phyloP scores from a whole-genome alignment of 37 sponge, comb jelly and placozoan species.

The Halichondria panicea region DNA sequence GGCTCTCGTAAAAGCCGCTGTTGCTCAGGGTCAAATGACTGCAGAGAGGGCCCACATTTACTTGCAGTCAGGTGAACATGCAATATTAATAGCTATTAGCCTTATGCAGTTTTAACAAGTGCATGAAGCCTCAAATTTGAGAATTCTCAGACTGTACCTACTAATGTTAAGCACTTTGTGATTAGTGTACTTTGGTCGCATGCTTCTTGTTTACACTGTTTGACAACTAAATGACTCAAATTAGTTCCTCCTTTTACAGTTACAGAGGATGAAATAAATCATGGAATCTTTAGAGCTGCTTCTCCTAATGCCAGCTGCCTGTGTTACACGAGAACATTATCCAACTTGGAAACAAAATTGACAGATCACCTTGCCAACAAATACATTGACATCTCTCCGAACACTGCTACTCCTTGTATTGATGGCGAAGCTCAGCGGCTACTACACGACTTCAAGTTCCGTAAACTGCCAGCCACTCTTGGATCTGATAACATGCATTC shows the following conservation, averaged over 20 bases:
- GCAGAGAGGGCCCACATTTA: slow-evolving; percentile 19
- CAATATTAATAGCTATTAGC: background rate
- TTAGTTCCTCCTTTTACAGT: slow-evolving; percentile 20
- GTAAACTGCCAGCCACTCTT: slow-evolving; percentile 35
- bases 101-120: background rate
- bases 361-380: slow-evolving; percentile 14
- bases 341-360: slow-evolving; percentile 17
- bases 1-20: slow-evolving; percentile 6
- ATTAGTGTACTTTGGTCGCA: too few species aligned
- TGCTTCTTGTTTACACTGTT: too few species aligned
- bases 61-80: slow-evolving; percentile 35
- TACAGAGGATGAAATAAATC: slow-evolving; percentile 69
- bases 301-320: slow-evolving; percentile 67
- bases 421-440: slow-evolving; percentile 53
- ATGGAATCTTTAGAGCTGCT: slow-evolving; percentile 50
- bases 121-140: too few species aligned
- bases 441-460: slow-evolving; percentile 36
- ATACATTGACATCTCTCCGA: slow-evolving; percentile 41
- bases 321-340: slow-evolving; percentile 39
- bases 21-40: slow-evolving; percentile 12
- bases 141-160: background rate
- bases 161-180: too few species aligned
- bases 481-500: slow-evolving; percentile 12
- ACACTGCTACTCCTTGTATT: background rate
- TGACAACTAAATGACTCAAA: too few species aligned